Base-by-base conservation (phyloP, 1,140 invertebrate species). In the Yoshiicerus persimilis region DNA sequence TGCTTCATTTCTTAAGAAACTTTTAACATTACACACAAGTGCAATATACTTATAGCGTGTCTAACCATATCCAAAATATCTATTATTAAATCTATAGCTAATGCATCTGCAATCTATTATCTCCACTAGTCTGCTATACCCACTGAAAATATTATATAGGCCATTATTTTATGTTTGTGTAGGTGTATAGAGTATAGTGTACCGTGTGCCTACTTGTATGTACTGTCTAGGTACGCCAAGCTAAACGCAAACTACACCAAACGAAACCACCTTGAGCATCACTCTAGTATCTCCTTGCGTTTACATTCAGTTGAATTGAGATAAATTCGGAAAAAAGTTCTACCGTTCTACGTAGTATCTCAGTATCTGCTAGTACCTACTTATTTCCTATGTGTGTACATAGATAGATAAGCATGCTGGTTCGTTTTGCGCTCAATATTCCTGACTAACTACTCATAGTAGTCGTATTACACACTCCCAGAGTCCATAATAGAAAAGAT, bases 11-110 rank as follows among this genome's bases (percentile, higher is more conserved):
- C 75, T 38, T 80, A 80, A 80, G 75, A 80, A 80, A 80, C 75
- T 80, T 80, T 80, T 38, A 80, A 80, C 75, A 77, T 77, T 77
- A 77, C n/a, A n/a, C n/a, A n/a, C n/a, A n/a, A n/a, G n/a, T n/a
- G n/a, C n/a, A n/a, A n/a, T n/a, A n/a, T n/a, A n/a, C n/a, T n/a
- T n/a, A n/a, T n/a, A n/a, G n/a, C n/a, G n/a, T n/a, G n/a, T n/a
- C n/a, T n/a, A n/a, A n/a, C n/a, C n/a, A n/a, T n/a, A n/a, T n/a
- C n/a, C n/a, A n/a, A n/a, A n/a, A n/a, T n/a, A n/a, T n/a, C n/a
- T n/a, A n/a, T n/a, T n/a, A n/a, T n/a, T n/a, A n/a, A n/a, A n/a
- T n/a, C n/a, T n/a, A n/a, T n/a, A n/a, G 47, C 2, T 5, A 56
- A 56, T 56, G n/a, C n/a, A 56, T 56, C 41, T 47, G 9, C 8